These are phyloP conservation scores for Drosophila birchii DNA, from an alignment of 2,888 invertebrate species.

Conservation along the genomic window DNA sequence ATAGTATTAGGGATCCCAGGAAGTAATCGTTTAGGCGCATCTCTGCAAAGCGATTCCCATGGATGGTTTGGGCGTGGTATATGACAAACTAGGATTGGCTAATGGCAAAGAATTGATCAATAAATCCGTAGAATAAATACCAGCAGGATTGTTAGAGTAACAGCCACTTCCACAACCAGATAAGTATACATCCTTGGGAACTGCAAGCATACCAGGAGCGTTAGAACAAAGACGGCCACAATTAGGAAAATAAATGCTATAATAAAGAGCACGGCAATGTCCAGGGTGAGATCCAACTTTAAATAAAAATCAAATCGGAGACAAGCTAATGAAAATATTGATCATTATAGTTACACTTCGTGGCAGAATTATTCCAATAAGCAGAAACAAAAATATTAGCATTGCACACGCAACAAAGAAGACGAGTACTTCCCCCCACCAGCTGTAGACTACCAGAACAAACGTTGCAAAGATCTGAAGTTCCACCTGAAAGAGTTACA, in stretches of 20 bases:
- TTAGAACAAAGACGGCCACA: constrained; percentile 38
- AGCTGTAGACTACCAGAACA: constrained; percentile 13
- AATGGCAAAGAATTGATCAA: not conserved
- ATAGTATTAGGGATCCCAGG: constrained; percentile 59
- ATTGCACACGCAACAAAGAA: constrained; percentile 34
- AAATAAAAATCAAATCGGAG: not conserved
- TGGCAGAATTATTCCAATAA: constrained; percentile 48
- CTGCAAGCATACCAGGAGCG: constrained; percentile 6
- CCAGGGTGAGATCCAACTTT: constrained; percentile 58
- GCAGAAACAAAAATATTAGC: constrained; percentile 26
- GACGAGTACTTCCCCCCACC: constrained; percentile 40
- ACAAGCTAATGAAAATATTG: not conserved
- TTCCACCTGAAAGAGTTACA: constrained; percentile 42
- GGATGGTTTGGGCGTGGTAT: constrained; percentile 63
- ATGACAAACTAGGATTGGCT: constrained; percentile 51
- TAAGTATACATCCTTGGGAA: not conserved
- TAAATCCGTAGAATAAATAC: constrained; percentile 35
- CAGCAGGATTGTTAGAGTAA: constrained; percentile 39
- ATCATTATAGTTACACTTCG: constrained; percentile 15
- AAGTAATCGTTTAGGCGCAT: constrained; percentile 57
- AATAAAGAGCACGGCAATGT: constrained; percentile 65
- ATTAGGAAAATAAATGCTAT: constrained; percentile 50
- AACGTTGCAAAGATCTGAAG: constrained; percentile 60
- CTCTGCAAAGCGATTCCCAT: constrained; percentile 61
- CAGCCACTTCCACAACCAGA: constrained; percentile 26